phyloP scores from a whole-genome alignment of 2,797 vertebrate species.

The Neosilurus hyrtlii region DNA sequence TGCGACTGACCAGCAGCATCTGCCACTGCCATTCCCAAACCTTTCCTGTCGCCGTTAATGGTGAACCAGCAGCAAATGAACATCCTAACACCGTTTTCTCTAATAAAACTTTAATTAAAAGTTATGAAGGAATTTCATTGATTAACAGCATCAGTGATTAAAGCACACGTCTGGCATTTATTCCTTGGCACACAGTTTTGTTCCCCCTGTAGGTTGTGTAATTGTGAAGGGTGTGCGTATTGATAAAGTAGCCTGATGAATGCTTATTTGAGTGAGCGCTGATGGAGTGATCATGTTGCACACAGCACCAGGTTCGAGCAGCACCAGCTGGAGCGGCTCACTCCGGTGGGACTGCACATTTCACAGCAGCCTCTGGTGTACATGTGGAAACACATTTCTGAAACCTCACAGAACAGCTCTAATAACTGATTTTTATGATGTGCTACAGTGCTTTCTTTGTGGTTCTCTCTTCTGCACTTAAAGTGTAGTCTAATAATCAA shows the following conservation, averaged over 20 bases:
- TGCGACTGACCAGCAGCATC: constrained; percentile 80
- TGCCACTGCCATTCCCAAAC: constrained; percentile 77
- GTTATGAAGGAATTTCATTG: constrained; percentile 87
- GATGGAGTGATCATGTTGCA: constrained; percentile 99
- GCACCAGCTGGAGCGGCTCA: constrained; percentile 94
- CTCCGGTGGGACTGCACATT: constrained; percentile 87
- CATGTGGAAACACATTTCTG: constrained; percentile 79
- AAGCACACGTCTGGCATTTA: constrained; percentile 77
- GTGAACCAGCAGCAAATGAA: constrained; percentile 73
- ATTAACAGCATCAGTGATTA: constrained; percentile 91
- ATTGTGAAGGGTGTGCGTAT: constrained; percentile 86
- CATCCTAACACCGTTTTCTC: constrained; percentile 78
- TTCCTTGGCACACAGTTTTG: constrained; percentile 73
- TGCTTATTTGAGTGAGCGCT: constrained; percentile 87
- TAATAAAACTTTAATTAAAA: constrained; percentile 91
- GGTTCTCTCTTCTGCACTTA: constrained; percentile 96
- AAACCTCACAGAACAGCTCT: constrained; percentile 78
- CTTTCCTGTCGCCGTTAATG: constrained; percentile 76
- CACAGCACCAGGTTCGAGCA: constrained; percentile 86
- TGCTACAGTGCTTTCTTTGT: constrained; percentile 79
- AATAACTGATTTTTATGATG: constrained; percentile 89
- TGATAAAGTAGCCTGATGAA: constrained; percentile 95
- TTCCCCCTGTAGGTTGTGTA: constrained; percentile 84
- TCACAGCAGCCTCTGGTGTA: constrained; percentile 85
- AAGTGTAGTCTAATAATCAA: constrained; percentile 90